Conservation (phyloP, 2,797 vertebrate genomes). For the Australoheros facetus region DNA sequence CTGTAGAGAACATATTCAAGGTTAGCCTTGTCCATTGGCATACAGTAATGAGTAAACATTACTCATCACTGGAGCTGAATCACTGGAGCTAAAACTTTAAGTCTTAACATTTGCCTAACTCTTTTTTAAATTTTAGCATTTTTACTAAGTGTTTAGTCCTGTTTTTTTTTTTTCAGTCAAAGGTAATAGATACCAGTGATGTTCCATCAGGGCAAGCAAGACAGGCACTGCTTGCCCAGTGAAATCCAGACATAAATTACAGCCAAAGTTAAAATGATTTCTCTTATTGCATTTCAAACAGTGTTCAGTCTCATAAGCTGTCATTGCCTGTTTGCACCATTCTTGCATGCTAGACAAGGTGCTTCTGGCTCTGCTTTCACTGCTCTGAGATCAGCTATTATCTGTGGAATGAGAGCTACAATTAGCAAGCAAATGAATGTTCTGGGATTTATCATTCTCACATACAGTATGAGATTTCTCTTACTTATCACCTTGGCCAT, state of each 20-base stretch:
- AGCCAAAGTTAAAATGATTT: no score
- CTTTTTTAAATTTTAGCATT: no score
- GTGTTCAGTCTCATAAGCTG: neutral
- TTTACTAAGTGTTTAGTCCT: no score
- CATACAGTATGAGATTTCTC: neutral
- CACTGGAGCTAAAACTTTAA: no score
- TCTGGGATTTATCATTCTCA: neutral
- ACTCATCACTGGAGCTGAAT: no score
- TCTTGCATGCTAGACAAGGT: neutral
- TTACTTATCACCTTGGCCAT: neutral
- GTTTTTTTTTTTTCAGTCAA: neutral
- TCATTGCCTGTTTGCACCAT: no score
- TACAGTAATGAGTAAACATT: no score
- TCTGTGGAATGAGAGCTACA: neutral
- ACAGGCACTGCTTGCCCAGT: neutral
- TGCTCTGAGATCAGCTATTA: no score
- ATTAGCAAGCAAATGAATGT: neutral
- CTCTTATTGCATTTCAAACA: neutral
- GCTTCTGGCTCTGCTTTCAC: neutral
- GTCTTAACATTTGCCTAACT: no score
- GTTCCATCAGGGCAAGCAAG: neutral
- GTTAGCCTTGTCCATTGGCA: no score
- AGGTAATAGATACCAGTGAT: neutral
- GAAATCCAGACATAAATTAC: neutral
- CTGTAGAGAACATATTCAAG: neutral